A percentile compares a stretch with the other conserved stretches of the same genome.
Conservation (phyloP, 2,113 vertebrate species). For the Apteryx owenii region DNA sequence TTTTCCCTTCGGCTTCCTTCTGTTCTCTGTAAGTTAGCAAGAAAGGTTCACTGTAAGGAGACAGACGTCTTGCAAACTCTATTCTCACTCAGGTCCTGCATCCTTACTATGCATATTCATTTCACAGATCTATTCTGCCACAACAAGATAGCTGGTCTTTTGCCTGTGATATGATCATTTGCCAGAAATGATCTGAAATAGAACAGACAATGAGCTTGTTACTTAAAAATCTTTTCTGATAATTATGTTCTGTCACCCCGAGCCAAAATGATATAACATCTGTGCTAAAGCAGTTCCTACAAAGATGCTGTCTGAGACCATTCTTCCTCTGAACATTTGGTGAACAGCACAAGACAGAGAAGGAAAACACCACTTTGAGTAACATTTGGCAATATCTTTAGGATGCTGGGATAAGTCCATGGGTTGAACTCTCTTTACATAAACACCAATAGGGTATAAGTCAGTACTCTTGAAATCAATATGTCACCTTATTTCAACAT, state of each 20-base stretch:
- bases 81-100: background rate
- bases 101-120: background rate
- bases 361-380: background rate
- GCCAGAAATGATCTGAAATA: background rate
- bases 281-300: background rate
- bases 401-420: background rate
- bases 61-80: background rate
- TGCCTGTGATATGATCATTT: background rate
- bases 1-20: background rate
- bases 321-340: background rate
- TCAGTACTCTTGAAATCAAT: background rate
- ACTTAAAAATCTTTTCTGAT: conserved; percentile 27
- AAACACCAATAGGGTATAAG: conserved; percentile 53
- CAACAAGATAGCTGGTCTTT: background rate
- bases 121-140: background rate
- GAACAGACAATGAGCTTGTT: background rate
- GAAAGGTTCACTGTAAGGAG: background rate
- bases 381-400: background rate
- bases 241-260: background rate
- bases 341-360: background rate
- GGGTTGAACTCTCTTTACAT: conserved; percentile 6
- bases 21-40: background rate
- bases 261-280: background rate
- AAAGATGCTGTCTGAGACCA: background rate
- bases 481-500: conserved; percentile 60